These are phyloP conservation scores for Digitonthophagus gazella DNA, from an alignment of 2,888 invertebrate genomes.

Conservation along the genomic window DNA sequence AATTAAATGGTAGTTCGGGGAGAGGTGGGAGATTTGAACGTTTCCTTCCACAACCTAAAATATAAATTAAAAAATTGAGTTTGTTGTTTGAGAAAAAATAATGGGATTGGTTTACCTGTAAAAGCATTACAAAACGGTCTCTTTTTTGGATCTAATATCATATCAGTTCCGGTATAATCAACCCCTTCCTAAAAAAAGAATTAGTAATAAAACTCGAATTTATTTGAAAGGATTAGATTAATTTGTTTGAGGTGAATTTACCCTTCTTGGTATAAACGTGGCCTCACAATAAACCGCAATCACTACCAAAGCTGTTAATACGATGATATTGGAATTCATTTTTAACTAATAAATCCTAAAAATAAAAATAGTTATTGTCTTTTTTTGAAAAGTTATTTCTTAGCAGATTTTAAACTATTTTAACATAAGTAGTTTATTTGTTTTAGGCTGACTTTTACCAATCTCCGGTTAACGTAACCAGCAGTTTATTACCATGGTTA, in stretches of 20 bases:
- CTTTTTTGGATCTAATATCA: constrained; percentile 61
- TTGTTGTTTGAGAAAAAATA: neutral
- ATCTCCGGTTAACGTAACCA: too few species aligned
- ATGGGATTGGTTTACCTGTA: constrained; percentile 60
- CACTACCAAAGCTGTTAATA: constrained; percentile 3
- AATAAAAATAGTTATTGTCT: neutral
- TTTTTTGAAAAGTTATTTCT: too few species aligned
- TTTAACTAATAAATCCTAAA: neutral
- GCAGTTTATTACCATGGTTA: too few species aligned
- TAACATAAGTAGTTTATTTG: too few species aligned
- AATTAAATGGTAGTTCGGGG: constrained; percentile 27
- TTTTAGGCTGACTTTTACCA: too few species aligned
- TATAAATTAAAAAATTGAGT: neutral
- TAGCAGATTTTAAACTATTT: too few species aligned
- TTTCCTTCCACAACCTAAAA: constrained; percentile 71
- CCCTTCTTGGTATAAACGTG: constrained; percentile 42
- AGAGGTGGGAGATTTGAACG: constrained; percentile 54
- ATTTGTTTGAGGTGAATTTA: constrained; percentile 32
- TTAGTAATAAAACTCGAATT: neutral
- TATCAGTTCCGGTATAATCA: constrained; percentile 34
- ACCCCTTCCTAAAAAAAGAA: constrained; percentile 29
- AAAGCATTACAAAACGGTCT: constrained; percentile 88
- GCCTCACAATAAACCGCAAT: constrained; percentile 29
- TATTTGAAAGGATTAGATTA: neutral
- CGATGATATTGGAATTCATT: neutral